Evolutionary conservation across 2,797 vertebrate genomes (phyloP).

Genomic region (Pangasius mekongensis): DNA sequence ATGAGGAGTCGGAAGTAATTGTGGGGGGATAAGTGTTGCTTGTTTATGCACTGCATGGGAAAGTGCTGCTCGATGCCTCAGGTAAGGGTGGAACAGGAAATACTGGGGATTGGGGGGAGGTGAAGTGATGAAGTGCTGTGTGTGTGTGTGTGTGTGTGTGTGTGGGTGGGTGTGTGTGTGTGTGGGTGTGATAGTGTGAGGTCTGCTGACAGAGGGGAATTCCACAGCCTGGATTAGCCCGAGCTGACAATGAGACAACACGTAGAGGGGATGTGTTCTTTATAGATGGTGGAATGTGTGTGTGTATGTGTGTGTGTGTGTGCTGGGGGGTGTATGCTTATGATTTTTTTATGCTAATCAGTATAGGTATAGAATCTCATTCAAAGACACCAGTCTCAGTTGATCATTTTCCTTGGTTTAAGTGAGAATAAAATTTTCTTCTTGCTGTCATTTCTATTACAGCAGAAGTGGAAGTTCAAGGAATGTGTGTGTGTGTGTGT

Average conservation of each 20-base stretch:
- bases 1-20: conserved; percentile 37
- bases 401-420: not conserved
- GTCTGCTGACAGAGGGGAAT: conserved; percentile 60
- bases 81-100: conserved; percentile 47
- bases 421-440: not conserved
- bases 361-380: not conserved
- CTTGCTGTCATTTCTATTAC: not conserved
- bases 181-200: conserved; percentile 46
- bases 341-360: not conserved
- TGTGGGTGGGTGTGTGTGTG: conserved; percentile 25
- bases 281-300: conserved; percentile 4
- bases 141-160: conserved; percentile 16
- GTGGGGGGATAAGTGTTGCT: conserved; percentile 27
- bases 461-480: not conserved
- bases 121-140: conserved; percentile 6
- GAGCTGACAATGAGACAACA: conserved; percentile 33
- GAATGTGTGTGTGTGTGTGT: not conserved
- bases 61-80: conserved; percentile 37
- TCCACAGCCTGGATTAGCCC: conserved; percentile 51
- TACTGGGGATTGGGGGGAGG: conserved; percentile 15
- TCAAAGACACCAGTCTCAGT: not conserved
- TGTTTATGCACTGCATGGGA: conserved; percentile 48
- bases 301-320: not conserved
- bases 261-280: conserved; percentile 31
- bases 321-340: not conserved